These are phyloP conservation scores for Dioctria linearis DNA, from an alignment of 2,888 invertebrate species.

Conservation along the genomic window DNA sequence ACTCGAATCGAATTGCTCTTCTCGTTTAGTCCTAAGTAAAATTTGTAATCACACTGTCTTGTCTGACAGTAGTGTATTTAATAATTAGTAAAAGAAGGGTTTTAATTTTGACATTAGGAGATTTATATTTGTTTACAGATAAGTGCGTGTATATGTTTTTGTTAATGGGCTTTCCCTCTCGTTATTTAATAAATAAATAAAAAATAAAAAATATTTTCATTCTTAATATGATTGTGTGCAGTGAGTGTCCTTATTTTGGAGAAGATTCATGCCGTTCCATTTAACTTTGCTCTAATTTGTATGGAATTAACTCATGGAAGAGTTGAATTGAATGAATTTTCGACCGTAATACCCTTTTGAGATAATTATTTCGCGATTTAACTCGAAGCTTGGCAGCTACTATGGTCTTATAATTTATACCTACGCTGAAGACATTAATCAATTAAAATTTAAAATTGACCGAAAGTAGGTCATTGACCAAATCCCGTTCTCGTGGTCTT, in stretches of 20 bases:
- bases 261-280: slow-evolving; percentile 29
- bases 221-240: neutral
- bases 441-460: neutral
- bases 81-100: neutral
- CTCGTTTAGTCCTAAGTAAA: neutral
- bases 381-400: neutral
- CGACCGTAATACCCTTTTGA: neutral
- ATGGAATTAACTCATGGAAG: neutral
- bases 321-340: slow-evolving; percentile 20
- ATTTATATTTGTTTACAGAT: neutral
- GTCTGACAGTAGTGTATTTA: neutral
- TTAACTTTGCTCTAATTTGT: slow-evolving; percentile 32
- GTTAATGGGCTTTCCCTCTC: too few relatives aligned
- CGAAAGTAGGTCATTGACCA: slow-evolving; percentile 41
- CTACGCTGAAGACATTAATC: neutral
- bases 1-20: neutral
- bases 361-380: neutral
- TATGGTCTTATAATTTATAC: neutral
- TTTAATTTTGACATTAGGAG: neutral
- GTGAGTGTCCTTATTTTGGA: slow-evolving; percentile 9
- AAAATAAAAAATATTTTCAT: neutral
- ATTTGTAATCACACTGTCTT: neutral
- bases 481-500: slow-evolving; percentile 4
- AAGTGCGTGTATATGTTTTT: neutral
- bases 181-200: slow-evolving; percentile 12